Evolutionary conservation across 2,797 vertebrate genomes (phyloP).

Genomic region (Sandelia bainsii): DNA sequence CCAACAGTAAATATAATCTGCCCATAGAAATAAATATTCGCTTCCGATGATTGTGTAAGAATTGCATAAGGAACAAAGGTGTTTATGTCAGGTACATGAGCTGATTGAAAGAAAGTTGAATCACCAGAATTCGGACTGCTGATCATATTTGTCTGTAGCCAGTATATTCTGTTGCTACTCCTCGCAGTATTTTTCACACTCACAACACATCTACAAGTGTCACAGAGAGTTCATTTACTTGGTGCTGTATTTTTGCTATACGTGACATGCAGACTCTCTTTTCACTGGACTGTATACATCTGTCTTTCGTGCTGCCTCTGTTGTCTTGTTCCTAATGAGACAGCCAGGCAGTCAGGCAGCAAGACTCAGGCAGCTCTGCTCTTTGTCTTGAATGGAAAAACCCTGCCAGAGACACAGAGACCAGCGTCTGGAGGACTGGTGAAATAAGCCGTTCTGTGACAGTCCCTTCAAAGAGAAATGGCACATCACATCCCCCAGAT

Average conservation of each 20-base stretch:
- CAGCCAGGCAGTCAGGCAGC: slow-evolving; percentile 56
- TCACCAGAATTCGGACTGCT: slow-evolving; percentile 32
- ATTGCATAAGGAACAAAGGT: slow-evolving; percentile 19
- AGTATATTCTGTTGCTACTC: slow-evolving; percentile 11
- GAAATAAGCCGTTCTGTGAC: slow-evolving; percentile 79
- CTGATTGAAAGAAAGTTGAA: slow-evolving; percentile 52
- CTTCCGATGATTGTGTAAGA: slow-evolving; percentile 23
- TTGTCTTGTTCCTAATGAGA: slow-evolving; percentile 71
- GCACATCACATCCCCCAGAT: slow-evolving; percentile 77
- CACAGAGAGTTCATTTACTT: slow-evolving; percentile 13
- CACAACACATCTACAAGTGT: slow-evolving; percentile 5
- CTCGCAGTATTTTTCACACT: slow-evolving; percentile 19
- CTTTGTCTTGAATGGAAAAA: slow-evolving; percentile 76
- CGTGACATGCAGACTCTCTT: slow-evolving; percentile 23
- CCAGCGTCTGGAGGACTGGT: slow-evolving; percentile 72
- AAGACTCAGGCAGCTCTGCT: slow-evolving; percentile 64
- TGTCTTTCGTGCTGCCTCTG: slow-evolving; percentile 51
- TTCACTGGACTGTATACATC: slow-evolving; percentile 35
- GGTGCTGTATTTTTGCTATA: slow-evolving; percentile 16
- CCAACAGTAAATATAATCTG: slow-evolving; percentile 37
- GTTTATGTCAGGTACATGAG: slow-evolving; percentile 28
- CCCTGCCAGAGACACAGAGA: slow-evolving; percentile 68
- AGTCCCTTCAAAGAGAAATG: slow-evolving; percentile 77
- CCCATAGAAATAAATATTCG: slow-evolving; percentile 24
- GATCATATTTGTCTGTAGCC: slow-evolving; percentile 28